phyloP scores from a whole-genome alignment of 1,140 invertebrate genomes.

The Episyrphus balteatus region DNA sequence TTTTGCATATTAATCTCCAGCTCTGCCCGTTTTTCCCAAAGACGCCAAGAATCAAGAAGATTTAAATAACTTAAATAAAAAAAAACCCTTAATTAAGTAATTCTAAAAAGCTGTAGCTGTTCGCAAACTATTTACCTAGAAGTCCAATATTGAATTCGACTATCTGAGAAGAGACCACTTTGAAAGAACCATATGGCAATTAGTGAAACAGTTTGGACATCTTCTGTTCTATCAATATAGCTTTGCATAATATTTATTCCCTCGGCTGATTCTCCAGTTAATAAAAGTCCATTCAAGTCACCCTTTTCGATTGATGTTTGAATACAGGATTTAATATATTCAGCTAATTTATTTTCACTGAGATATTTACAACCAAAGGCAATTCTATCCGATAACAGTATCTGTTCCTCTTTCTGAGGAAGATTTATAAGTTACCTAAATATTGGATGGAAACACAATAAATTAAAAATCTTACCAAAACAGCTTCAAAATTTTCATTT shows the following conservation, averaged over 20 bases:
- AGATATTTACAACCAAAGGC: constrained; percentile 90
- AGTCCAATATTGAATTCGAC: constrained; percentile 61
- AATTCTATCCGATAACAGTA: constrained; percentile 76
- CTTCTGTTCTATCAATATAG: constrained; percentile 81
- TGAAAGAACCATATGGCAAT: constrained; percentile 63
- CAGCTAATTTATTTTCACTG: constrained; percentile 64
- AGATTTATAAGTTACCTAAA: constrained; percentile 4
- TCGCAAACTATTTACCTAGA: constrained; percentile 40
- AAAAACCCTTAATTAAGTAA: not conserved
- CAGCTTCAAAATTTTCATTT: constrained; percentile 63
- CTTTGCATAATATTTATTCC: constrained; percentile 73
- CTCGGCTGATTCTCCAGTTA: constrained; percentile 66
- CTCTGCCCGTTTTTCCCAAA: constrained; percentile 65
- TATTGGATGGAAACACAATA: constrained; percentile 3
- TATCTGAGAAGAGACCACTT: constrained; percentile 51
- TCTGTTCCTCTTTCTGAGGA: constrained; percentile 60
- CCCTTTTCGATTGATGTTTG: constrained; percentile 61
- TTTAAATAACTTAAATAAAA: constrained; percentile 48
- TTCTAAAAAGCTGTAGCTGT: not conserved
- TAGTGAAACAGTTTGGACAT: constrained; percentile 83
- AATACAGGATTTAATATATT: constrained; percentile 64
- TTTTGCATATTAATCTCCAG: constrained; percentile 44
- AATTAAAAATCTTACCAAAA: constrained; percentile 52
- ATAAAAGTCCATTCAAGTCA: constrained; percentile 71
- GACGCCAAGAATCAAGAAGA: constrained; percentile 60